Evolutionary conservation across 2,113 vertebrate genomes (phyloP), one percentile per base, ranked within the genome.

Genomic region (Chloropsis cyanopogon): DNA sequence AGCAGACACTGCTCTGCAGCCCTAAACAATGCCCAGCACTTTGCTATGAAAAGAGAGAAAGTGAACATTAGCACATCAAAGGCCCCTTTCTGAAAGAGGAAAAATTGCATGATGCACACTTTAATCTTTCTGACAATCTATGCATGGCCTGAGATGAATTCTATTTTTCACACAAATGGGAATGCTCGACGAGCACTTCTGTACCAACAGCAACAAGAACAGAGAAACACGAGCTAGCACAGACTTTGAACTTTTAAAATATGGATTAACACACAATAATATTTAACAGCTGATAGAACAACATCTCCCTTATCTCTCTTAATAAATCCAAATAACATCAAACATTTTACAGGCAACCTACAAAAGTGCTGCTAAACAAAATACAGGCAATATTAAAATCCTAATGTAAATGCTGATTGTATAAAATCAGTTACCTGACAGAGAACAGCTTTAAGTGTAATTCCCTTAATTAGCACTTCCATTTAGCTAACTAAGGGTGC

Each of bases 51-150:
- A 97, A 97, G 97, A 96, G 92, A 97, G 97, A 98, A 97, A 96
- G 97, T 92, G 87, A 97, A 68, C 97, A 99, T 99, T 99, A 98
- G 97, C 98, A 99, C 98, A 99, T 99, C 99, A 99, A 99, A 99
- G 98, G 97, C 90, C 82, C 94, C 96, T 90, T 96, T 97, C 98
- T 97, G 97, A 97, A 97, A 97, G 98, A 98, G 98, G 96, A 97
- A 93, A 97, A 98, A 97, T 97, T 97, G 98, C 98, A 98, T 90
- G 97, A 98, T 97, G 97, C 98, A 98, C 98, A 98, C 98, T 99
- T 99, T 98, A 98, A 98, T 99, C 98, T 99, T 98, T 97, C 97
- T 98, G 98, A 98, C 98, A 98, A 98, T 98, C 98, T 98, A 98
- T 98, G 97, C 97, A 97, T 92, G 98, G 98, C 97, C 86, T 95